Conservation (phyloP, 2,888 invertebrate genomes). For the Odontomyia ornata region DNA sequence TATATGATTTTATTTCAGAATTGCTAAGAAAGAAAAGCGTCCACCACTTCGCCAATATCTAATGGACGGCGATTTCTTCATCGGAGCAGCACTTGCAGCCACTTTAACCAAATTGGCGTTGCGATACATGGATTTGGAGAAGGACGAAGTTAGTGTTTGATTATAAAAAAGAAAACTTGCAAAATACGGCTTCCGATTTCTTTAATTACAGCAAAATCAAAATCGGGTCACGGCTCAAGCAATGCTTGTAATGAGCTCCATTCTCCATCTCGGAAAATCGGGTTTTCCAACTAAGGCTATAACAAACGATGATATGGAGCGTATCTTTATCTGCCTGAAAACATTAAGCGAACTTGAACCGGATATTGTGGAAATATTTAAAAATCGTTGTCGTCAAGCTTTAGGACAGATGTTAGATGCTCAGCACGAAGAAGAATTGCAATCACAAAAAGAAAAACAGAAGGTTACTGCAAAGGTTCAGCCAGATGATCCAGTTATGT, state of each 20-base stretch:
- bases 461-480: slow-evolving; percentile 76
- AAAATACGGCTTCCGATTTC: not conserved
- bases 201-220: slow-evolving; percentile 56
- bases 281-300: slow-evolving; percentile 77
- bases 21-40: slow-evolving; percentile 73
- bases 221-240: slow-evolving; percentile 79
- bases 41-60: slow-evolving; percentile 88
- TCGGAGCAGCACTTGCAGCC: slow-evolving; percentile 90
- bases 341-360: slow-evolving; percentile 76
- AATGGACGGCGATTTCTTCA: slow-evolving; percentile 95
- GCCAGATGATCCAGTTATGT: slow-evolving; percentile 85
- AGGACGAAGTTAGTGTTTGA: slow-evolving; percentile 55
- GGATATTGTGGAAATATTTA: slow-evolving; percentile 76
- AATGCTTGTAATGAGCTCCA: slow-evolving; percentile 87
- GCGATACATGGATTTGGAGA: slow-evolving; percentile 68
- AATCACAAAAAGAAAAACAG: slow-evolving; percentile 70
- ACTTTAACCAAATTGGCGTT: slow-evolving; percentile 91
- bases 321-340: slow-evolving; percentile 82
- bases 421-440: slow-evolving; percentile 76
- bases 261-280: slow-evolving; percentile 87
- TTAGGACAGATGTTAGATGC: slow-evolving; percentile 85
- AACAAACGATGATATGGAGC: slow-evolving; percentile 95
- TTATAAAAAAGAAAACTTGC: not conserved
- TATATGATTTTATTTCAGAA: slow-evolving; percentile 56
- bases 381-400: slow-evolving; percentile 77